Conservation (phyloP, 2,113 vertebrate species). For the Ctenomys sociabilis region DNA sequence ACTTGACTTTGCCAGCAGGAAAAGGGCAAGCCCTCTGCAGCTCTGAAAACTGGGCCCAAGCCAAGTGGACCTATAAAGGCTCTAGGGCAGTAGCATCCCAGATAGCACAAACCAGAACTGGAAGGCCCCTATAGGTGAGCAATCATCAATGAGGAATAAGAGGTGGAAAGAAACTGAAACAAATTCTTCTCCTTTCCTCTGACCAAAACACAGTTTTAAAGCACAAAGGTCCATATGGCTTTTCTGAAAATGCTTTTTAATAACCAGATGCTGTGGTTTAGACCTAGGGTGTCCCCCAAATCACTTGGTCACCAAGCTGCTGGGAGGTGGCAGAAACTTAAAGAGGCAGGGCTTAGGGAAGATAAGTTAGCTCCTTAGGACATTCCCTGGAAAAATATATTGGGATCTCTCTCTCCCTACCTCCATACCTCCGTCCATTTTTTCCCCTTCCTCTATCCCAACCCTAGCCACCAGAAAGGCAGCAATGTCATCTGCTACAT, state of each 20-base stretch:
- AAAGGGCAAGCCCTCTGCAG: neutral
- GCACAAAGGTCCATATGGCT: neutral
- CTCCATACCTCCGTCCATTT: neutral
- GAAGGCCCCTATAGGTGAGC: neutral
- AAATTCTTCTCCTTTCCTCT: neutral
- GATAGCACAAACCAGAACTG: neutral
- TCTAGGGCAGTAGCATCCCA: neutral
- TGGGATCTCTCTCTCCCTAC: neutral
- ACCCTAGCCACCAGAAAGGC: neutral
- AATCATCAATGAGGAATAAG: neutral
- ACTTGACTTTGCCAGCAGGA: neutral
- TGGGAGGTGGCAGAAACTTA: neutral
- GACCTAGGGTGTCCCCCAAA: neutral
- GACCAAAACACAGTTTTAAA: neutral
- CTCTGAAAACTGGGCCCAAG: neutral
- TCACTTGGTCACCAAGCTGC: neutral
- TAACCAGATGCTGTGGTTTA: neutral
- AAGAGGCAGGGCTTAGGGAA: neutral
- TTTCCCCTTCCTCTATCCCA: neutral
- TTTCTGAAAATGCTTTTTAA: conserved; percentile 28
- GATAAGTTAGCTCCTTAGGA: neutral
- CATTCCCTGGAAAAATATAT: neutral
- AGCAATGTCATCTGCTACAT: neutral
- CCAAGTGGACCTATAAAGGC: neutral
- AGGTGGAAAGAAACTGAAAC: neutral